Base-by-base conservation (phyloP, 1,140 invertebrate genomes). In the Acromyrmex echinatior region DNA sequence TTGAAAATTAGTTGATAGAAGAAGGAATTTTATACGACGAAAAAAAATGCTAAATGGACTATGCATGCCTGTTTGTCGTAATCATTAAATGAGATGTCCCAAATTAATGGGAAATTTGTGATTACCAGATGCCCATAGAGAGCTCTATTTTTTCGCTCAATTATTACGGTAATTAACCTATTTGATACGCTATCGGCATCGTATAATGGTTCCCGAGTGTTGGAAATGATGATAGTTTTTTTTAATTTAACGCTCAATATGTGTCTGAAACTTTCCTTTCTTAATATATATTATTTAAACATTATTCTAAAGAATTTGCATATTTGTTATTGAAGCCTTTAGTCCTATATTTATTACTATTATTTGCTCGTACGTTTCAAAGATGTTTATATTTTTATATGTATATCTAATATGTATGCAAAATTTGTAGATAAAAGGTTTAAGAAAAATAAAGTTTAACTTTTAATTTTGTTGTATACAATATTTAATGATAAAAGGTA, bases 101-200 rank as follows among this genome's bases (percentile, higher is more conserved):
- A 25, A 71, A 71, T 81, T 71, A 45, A 71, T 73, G 53, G 16
- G n/a, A 58, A 73, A 45, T 58, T 71, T 49, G 49, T 58, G 60
- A 79, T 79, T 66, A 49, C 28, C 45, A 18, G 76, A 49, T 45
- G 31, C 16, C n/a, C 21, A 21, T 25, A 31, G 14, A 70, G 51
- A 73, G 49, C 5, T 79, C 60, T 51, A 79, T 65, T 65, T 65
- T 49, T 79, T 63, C 76, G 16, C 39, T 81, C 35, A 81, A 73
- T 81, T 81, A 45, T 21, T 28, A 31, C 25, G 14, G 35, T 73
- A 81, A 73, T 71, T 81, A 81, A 81, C 56, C 66, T 28, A 62
- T 81, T 81, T 73, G 66, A 81, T 58, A 81, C 79, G 79, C 49
- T 81, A 81, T 81, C 79, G 53, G 79, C 79, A 7, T 49, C 66